These are phyloP conservation scores for Diarsia dahlii DNA, from an alignment of 2,888 invertebrate species.

Conservation along the genomic window DNA sequence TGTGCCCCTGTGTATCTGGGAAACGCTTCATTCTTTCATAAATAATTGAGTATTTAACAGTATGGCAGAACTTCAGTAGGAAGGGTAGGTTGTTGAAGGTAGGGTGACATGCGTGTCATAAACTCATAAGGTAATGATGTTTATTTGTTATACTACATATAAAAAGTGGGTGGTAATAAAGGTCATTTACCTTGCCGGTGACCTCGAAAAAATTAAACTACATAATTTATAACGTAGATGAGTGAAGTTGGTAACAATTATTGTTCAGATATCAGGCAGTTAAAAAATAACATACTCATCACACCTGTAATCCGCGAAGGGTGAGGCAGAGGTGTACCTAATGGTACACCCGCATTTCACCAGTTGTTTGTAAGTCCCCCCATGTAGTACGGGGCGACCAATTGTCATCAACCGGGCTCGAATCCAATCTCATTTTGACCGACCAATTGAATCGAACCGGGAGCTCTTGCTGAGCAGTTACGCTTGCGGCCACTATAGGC, in stretches of 20 bases:
- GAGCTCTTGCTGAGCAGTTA: too few relatives aligned
- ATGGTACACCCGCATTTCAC: background rate
- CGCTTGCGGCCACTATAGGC: too few relatives aligned
- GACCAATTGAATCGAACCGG: too few relatives aligned
- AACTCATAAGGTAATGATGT: slow-evolving; percentile 19
- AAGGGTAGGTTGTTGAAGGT: background rate
- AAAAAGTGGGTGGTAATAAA: slow-evolving; percentile 5
- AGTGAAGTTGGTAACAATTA: background rate
- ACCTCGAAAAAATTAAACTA: background rate
- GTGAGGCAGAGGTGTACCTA: background rate
- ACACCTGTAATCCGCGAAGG: background rate
- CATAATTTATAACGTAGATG: background rate
- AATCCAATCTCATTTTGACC: too few relatives aligned
- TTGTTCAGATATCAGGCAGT: background rate
- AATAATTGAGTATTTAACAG: slow-evolving; percentile 10
- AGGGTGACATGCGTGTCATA: slow-evolving; percentile 33
- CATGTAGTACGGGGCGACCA: background rate
- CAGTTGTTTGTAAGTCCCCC: background rate
- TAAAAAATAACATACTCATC: background rate
- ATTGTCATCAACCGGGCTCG: too few relatives aligned
- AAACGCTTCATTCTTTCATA: slow-evolving; percentile 32
- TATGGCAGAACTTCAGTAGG: too few relatives aligned
- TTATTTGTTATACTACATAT: slow-evolving; percentile 18
- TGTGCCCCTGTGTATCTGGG: background rate
- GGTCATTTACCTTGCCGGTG: slow-evolving; percentile 12